Evolutionary conservation across 2,797 vertebrate genomes (phyloP).

Genomic region (Leucoraja ocellata): DNA sequence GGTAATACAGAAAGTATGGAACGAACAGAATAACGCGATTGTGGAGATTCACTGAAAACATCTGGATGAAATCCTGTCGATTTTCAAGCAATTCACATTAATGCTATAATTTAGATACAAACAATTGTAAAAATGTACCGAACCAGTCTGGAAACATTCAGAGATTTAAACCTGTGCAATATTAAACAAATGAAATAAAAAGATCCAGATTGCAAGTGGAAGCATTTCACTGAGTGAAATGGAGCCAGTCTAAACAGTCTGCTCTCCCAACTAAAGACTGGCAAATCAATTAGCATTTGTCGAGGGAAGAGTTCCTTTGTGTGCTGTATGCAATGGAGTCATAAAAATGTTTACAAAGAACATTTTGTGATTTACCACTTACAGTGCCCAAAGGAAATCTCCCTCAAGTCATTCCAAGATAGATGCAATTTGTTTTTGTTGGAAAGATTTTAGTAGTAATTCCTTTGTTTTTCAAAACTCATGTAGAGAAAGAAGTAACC

Average conservation of each 20-base stretch:
- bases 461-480: too few relatives aligned
- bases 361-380: conserved; percentile 20
- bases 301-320: conserved; percentile 18
- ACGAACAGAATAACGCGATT: background rate
- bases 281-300: background rate
- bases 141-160: background rate
- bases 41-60: background rate
- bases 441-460: background rate
- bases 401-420: background rate
- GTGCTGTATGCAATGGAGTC: conserved; percentile 2
- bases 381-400: conserved; percentile 17
- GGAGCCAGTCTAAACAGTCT: background rate
- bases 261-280: background rate
- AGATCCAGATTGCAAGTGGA: background rate
- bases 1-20: background rate
- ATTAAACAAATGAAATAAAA: background rate
- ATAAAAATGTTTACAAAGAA: conserved; percentile 30
- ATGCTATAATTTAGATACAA: background rate
- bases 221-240: background rate
- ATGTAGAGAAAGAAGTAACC: too few relatives aligned
- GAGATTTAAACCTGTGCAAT: background rate
- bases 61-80: background rate
- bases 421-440: background rate
- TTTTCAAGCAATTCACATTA: background rate
- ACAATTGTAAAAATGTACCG: background rate